Percentiles rank a stretch among this genome's conserved stretches.
These are phyloP conservation scores for Callospermophilus lateralis DNA, from an alignment of 2,113 vertebrate genomes.

Conservation along the genomic window DNA sequence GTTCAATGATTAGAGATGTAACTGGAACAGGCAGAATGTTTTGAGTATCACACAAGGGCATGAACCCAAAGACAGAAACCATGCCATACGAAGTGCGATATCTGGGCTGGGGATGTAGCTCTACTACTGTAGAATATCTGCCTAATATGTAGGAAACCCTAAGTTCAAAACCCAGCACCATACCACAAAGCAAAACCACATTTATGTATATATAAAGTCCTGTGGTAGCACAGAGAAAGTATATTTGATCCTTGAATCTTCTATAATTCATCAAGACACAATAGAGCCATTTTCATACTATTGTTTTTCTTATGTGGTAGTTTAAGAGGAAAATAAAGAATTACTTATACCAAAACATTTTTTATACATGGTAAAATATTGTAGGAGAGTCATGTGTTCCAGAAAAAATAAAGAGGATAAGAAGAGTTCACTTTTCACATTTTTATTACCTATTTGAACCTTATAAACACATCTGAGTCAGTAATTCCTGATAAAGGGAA, in stretches of 20 bases:
- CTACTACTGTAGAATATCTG: too few species aligned
- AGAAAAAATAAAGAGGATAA: conserved; percentile 15
- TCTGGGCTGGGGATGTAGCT: background rate
- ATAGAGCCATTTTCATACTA: background rate
- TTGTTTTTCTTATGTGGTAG: background rate
- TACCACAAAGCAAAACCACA: background rate
- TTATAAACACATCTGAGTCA: background rate
- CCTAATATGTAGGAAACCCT: too few species aligned
- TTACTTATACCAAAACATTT: conserved; percentile 11
- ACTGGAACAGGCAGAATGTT: conserved; percentile 19
- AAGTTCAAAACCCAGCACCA: too few species aligned
- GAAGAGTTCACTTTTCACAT: background rate
- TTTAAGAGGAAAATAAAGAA: background rate
- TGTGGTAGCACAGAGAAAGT: background rate
- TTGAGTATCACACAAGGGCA: background rate
- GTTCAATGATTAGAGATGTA: background rate
- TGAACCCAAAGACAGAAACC: conserved; percentile 24
- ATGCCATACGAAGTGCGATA: background rate
- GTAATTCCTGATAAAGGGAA: background rate
- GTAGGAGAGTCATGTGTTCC: background rate
- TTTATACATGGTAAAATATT: background rate
- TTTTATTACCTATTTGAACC: background rate
- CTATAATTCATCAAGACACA: background rate
- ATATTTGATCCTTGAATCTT: background rate
- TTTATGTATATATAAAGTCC: background rate